A percentile compares a stretch with the other conserved stretches of the same genome.
Evolutionary conservation across 2,113 vertebrate species (phyloP).

Genomic region (Rattus rattus): DNA sequence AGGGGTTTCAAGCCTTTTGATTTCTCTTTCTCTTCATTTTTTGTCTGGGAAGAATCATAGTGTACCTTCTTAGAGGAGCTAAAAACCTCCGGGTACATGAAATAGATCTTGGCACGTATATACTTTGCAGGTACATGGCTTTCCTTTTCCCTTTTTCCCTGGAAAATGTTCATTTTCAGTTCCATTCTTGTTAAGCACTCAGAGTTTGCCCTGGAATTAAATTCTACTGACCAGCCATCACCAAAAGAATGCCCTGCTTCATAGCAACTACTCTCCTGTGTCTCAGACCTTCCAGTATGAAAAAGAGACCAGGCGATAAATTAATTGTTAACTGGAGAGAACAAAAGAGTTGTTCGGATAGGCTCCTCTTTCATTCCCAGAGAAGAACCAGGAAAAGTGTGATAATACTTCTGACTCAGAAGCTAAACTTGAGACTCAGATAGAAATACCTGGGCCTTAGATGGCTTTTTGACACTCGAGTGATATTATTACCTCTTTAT

Average conservation of each 20-base stretch:
- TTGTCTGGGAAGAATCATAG: not conserved
- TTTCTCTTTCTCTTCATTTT: not conserved
- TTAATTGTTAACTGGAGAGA: conserved; percentile 64
- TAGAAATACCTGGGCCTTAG: not conserved
- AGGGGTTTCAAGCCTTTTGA: not conserved
- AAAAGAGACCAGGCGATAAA: conserved; percentile 57
- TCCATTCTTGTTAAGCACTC: conserved; percentile 15
- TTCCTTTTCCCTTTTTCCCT: not conserved
- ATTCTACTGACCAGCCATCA: not conserved
- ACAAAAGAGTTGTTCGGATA: conserved; percentile 50
- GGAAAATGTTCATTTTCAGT: conserved; percentile 16
- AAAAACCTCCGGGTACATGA: not conserved
- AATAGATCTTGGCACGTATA: conserved; percentile 21
- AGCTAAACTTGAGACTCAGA: conserved; percentile 45
- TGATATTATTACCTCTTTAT: conserved; percentile 36
- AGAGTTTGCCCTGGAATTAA: not conserved
- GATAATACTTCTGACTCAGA: conserved; percentile 27
- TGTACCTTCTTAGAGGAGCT: not conserved
- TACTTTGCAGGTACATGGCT: not conserved
- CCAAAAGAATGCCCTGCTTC: not conserved
- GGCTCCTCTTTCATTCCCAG: conserved; percentile 18
- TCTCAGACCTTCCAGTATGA: not conserved
- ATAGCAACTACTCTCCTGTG: conserved; percentile 31
- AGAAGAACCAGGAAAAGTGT: not conserved
- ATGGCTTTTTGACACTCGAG: conserved; percentile 39